Conservation (phyloP, 2,113 vertebrate species). For the Himantopus leucocephalus region DNA sequence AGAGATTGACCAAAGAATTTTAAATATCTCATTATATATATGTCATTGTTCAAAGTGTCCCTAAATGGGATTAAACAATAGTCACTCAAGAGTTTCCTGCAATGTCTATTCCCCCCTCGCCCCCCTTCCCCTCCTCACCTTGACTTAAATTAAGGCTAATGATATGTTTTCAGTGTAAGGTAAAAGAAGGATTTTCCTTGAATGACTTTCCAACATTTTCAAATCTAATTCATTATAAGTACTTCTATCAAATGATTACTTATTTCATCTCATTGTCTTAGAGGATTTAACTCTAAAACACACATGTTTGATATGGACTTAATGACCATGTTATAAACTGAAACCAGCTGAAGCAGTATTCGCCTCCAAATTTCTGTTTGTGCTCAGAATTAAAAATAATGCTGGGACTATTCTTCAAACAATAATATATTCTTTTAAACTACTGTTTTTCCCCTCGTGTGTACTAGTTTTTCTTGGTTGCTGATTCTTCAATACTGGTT, state of each 20-base stretch:
- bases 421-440: background rate
- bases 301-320: background rate
- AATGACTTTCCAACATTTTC: conserved; percentile 63
- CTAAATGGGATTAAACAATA: conserved; percentile 78
- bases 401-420: conserved; percentile 8
- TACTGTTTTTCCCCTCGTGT: background rate
- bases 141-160: conserved; percentile 71
- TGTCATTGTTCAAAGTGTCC: conserved; percentile 78
- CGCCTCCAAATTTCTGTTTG: conserved; percentile 29
- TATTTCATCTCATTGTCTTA: conserved; percentile 50
- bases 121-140: conserved; percentile 36
- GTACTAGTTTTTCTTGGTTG: background rate
- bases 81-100: conserved; percentile 60
- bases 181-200: conserved; percentile 63
- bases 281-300: conserved; percentile 22
- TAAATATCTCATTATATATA: conserved; percentile 75
- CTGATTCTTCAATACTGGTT: background rate
- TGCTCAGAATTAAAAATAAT: conserved; percentile 42
- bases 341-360: conserved; percentile 11
- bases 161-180: conserved; percentile 73
- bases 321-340: conserved; percentile 9
- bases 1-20: conserved; percentile 76
- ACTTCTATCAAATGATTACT: conserved; percentile 34
- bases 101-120: background rate
- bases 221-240: conserved; percentile 43